Conservation (phyloP, 2,113 vertebrate species). For the Colistium nudipinnis region DNA sequence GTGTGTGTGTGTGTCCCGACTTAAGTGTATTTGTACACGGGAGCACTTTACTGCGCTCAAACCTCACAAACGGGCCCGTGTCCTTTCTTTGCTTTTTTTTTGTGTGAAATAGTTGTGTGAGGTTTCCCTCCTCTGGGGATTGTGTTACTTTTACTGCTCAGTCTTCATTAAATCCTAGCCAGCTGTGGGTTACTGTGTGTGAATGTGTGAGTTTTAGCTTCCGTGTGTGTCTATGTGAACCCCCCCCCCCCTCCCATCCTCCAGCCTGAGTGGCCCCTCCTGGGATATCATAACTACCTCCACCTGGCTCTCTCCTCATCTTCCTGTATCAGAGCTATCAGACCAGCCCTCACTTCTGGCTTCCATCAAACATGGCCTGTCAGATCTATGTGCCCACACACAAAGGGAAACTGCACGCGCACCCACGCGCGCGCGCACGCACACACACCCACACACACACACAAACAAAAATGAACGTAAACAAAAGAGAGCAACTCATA, state of each 20-base stretch:
- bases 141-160: constrained; percentile 40
- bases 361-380: constrained; percentile 39
- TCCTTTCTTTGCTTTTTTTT: constrained; percentile 30
- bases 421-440: not conserved
- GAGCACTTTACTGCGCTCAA: constrained; percentile 28
- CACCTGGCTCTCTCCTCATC: constrained; percentile 60
- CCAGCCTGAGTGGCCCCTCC: constrained; percentile 34
- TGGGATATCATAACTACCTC: constrained; percentile 59
- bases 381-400: constrained; percentile 17
- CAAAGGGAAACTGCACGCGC: not conserved
- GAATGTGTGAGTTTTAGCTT: constrained; percentile 5
- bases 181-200: constrained; percentile 36
- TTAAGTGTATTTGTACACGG: constrained; percentile 46
- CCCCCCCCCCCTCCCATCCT: not conserved
- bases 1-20: not conserved
- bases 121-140: constrained; percentile 20
- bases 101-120: constrained; percentile 38
- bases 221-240: constrained; percentile 6
- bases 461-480: not conserved
- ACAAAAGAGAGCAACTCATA: not conserved
- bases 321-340: constrained; percentile 42
- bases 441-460: not conserved
- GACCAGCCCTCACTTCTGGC: constrained; percentile 34
- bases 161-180: constrained; percentile 59
- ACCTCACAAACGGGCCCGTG: constrained; percentile 38